phyloP scores from a whole-genome alignment of 2,797 vertebrate genomes.

The Characodon lateralis region DNA sequence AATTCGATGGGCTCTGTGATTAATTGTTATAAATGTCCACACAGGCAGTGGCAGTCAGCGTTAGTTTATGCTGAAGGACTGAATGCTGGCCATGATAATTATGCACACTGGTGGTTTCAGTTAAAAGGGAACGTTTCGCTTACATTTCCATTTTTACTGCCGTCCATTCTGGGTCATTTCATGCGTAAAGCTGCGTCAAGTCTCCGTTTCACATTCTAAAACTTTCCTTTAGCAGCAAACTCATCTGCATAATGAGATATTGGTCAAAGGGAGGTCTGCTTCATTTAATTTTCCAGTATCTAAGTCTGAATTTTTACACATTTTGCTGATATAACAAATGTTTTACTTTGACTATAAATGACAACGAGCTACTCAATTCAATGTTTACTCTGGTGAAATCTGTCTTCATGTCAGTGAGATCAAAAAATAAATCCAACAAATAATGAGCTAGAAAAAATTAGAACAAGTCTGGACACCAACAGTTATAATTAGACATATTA shows the following conservation, averaged over 20 bases:
- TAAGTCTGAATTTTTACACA: constrained; percentile 17
- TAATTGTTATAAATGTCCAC: constrained; percentile 70
- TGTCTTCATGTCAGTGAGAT: constrained; percentile 9
- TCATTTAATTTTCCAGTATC: constrained; percentile 35
- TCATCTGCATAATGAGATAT: constrained; percentile 61
- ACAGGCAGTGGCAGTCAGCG: constrained; percentile 47
- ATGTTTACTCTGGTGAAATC: constrained; percentile 1
- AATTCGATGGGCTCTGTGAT: constrained; percentile 61
- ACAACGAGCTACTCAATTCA: constrained; percentile 18
- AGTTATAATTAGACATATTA: constrained; percentile 43
- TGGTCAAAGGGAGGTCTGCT: constrained; percentile 46
- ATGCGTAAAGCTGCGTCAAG: constrained; percentile 68
- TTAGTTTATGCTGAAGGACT: constrained; percentile 67
- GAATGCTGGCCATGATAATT: constrained; percentile 66
- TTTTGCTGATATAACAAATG: constrained; percentile 39
- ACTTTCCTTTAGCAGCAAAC: constrained; percentile 70
- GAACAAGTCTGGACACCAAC: constrained; percentile 18
- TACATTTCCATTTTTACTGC: constrained; percentile 83
- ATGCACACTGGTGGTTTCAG: constrained; percentile 67
- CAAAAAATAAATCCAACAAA: constrained; percentile 12
- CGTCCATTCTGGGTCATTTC: constrained; percentile 76
- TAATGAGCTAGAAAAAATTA: constrained; percentile 8
- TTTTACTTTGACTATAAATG: constrained; percentile 8
- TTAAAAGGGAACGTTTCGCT: constrained; percentile 66
- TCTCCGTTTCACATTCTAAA: constrained; percentile 70